Evolutionary conservation across 2,888 invertebrate genomes (phyloP).

Genomic region (Acanthosepion esculentum): DNA sequence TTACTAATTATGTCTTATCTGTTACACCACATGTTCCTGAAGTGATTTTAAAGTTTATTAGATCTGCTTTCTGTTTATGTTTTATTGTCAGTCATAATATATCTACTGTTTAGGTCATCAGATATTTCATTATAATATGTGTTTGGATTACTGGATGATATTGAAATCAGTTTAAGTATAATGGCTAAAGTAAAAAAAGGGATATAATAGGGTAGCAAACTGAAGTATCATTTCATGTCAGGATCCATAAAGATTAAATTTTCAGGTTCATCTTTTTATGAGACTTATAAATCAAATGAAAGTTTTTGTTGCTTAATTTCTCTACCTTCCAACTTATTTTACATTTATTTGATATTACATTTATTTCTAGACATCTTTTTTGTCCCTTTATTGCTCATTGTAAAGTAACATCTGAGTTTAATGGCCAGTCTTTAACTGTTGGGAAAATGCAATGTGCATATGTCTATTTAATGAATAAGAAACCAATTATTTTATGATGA

Average conservation of each 20-base stretch:
- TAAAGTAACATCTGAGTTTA: background rate
- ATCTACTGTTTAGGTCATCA: background rate
- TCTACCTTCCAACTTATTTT: background rate
- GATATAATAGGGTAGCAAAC: background rate
- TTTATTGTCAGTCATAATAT: background rate
- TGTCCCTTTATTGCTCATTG: background rate
- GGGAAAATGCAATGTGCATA: background rate
- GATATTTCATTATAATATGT: background rate
- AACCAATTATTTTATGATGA: too few species aligned
- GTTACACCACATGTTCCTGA: background rate
- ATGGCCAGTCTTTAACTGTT: background rate
- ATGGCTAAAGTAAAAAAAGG: background rate
- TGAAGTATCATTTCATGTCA: background rate
- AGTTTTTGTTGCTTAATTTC: background rate
- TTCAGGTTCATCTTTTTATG: background rate
- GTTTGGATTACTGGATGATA: background rate
- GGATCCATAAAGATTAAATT: background rate
- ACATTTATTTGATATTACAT: background rate
- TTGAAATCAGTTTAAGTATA: background rate
- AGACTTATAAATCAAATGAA: background rate
- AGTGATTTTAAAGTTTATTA: background rate
- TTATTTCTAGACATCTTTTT: background rate
- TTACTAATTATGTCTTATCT: slow-evolving; percentile 2
- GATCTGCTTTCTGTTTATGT: background rate
- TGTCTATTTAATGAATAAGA: background rate